A percentile compares a stretch with the other conserved stretches of the same genome.
Evolutionary conservation across 2,113 vertebrate species (phyloP).

Genomic region (Centrocercus urophasianus): DNA sequence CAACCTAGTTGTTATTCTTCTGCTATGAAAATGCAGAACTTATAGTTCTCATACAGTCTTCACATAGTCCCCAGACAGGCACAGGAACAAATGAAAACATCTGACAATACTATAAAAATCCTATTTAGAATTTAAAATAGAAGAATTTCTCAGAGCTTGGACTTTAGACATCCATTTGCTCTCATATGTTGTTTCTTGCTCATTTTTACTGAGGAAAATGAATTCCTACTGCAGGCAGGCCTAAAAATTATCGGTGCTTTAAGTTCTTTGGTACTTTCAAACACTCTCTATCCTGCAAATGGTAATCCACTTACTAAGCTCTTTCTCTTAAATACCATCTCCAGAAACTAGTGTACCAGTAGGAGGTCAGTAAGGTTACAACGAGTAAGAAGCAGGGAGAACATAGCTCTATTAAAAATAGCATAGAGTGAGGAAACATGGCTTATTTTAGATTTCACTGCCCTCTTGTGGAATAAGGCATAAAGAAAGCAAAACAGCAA

Average conservation of each 20-base stretch:
- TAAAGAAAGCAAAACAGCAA: not conserved
- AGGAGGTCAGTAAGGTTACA: not conserved
- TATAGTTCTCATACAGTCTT: not conserved
- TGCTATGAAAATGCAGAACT: not conserved
- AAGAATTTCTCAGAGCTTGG: not conserved
- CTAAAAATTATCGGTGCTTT: not conserved
- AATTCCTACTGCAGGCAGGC: not conserved
- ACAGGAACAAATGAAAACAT: not conserved
- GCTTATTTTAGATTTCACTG: constrained; percentile 28
- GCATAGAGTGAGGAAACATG: rapidly evolving
- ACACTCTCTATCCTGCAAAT: not conserved
- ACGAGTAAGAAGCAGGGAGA: not conserved
- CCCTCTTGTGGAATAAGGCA: constrained; percentile 73
- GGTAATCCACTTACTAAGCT: not conserved
- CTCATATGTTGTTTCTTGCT: not conserved
- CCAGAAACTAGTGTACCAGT: not conserved
- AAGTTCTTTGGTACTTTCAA: not conserved
- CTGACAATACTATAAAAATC: not conserved
- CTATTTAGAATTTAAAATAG: not conserved
- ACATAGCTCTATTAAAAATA: not conserved
- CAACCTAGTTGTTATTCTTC: not conserved
- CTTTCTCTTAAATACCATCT: not conserved
- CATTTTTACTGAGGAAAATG: not conserved
- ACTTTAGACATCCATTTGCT: not conserved
- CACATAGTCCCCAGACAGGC: not conserved